Percentiles rank a stretch among this genome's conserved stretches.
phyloP scores from a whole-genome alignment of 1,140 invertebrate species.

The Dinoponera quadriceps region DNA sequence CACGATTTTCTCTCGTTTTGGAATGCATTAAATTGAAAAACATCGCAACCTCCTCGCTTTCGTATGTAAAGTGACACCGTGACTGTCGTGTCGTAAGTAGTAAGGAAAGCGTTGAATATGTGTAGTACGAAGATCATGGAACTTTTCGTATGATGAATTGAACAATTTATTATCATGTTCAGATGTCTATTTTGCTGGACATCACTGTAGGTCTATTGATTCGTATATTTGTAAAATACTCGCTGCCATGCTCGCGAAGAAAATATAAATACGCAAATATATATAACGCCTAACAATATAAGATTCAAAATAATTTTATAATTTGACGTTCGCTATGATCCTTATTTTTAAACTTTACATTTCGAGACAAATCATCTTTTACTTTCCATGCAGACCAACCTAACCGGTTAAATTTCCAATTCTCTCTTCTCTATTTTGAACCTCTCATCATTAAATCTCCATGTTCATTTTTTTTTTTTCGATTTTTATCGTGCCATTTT shows the following conservation, averaged over 20 bases:
- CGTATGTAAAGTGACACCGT: constrained; percentile 9
- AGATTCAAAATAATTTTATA: no score
- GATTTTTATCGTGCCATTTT: background rate
- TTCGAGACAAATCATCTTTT: background rate
- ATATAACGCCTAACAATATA: no score
- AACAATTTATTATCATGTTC: background rate
- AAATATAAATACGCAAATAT: no score
- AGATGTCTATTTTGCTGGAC: background rate
- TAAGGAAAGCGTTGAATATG: background rate
- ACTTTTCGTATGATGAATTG: background rate
- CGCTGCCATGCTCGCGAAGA: no score
- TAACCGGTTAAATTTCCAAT: background rate
- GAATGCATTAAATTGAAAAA: no score
- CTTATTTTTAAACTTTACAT: background rate
- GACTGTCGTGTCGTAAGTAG: background rate
- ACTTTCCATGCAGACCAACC: background rate
- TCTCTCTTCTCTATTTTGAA: background rate
- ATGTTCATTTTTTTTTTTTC: background rate
- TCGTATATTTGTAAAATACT: no score
- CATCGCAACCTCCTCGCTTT: background rate
- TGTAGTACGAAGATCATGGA: background rate
- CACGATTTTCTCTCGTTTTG: no score
- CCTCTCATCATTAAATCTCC: background rate
- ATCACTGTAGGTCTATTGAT: no score
- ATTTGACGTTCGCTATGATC: background rate